These are phyloP conservation scores for Gadus macrocephalus DNA, from an alignment of 2,113 vertebrate genomes.

Conservation along the genomic window DNA sequence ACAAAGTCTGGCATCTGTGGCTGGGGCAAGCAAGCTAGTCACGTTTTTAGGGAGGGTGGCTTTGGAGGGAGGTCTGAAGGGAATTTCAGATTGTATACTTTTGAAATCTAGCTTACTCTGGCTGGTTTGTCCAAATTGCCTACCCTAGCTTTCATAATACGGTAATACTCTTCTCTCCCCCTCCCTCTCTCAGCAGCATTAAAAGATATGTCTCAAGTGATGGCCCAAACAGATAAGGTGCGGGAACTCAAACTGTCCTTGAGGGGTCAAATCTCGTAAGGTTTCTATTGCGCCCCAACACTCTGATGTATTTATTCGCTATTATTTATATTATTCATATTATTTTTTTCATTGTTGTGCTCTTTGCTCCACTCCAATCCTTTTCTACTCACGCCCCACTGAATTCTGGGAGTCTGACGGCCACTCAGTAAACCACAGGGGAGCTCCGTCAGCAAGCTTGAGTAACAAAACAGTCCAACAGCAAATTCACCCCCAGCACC, in stretches of 20 bases:
- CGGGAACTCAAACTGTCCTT: conserved; percentile 10
- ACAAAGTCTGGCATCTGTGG: too few relatives aligned
- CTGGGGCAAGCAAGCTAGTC: too few relatives aligned
- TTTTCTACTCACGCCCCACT: conserved; percentile 52
- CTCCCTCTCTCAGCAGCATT: conserved; percentile 1
- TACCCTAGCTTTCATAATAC: too few relatives aligned
- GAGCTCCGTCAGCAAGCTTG: conserved; percentile 60
- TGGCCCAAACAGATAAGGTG: background rate
- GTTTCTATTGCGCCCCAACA: conserved; percentile 2
- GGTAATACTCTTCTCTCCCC: background rate
- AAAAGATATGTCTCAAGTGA: conserved; percentile 1
- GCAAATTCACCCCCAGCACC: conserved; percentile 19
- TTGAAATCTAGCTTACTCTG: too few relatives aligned
- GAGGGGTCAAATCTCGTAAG: conserved; percentile 11
- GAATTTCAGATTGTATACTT: too few relatives aligned
- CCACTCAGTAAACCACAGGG: conserved; percentile 56
- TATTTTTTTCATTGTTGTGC: conserved; percentile 3
- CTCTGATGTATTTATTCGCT: background rate
- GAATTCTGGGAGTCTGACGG: conserved; percentile 53
- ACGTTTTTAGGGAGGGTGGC: too few relatives aligned
- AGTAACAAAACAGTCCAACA: conserved; percentile 34
- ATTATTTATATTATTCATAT: background rate
- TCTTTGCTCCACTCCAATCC: conserved; percentile 17
- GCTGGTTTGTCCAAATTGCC: too few relatives aligned
- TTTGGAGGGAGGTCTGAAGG: too few relatives aligned